Base-by-base conservation (phyloP, 2,797 vertebrate genomes). In the Peromyscus attwateri region DNA sequence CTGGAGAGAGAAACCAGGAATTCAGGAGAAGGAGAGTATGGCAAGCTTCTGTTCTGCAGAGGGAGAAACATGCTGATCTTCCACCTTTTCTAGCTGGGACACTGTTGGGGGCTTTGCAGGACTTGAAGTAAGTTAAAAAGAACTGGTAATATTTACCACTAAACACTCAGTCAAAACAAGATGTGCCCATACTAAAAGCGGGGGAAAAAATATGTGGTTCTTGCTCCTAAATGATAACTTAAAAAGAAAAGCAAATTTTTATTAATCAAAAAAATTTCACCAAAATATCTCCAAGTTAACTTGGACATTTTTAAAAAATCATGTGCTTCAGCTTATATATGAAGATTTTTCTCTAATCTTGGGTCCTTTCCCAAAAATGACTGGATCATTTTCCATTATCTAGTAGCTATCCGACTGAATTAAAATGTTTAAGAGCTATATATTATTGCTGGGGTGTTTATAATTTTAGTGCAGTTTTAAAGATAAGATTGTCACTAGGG, bases 161-260 rank as follows among this genome's bases (percentile, higher is more conserved):
- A n/a, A 37, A 29, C n/a, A 85, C 49, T 94, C 92, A 46, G n/a
- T 93, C 10, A 62, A 94, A 96, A 96, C 70, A 7, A 92, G 91
- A 84, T 52, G 12, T n/a, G 6, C 23, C 3, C 21, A 90, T 29
- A 43, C 64, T 80, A n/a, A 75, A 13, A n/a, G n/a, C n/a, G n/a
- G 55, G 83, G 31, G 14, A 92, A 92, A 81, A 46, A 25, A 76
- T 75, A 31, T 71, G 6, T 76, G 31, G 57, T 40, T 70, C 89
- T 17, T 60, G 29, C 6, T 7, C 14, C 25, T 79, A 81, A 97
- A 84, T 34, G 40, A 25, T 79, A 91, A 60, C 19, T 19, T 91
- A 31, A 95, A 96, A 95, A 55, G 11, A 43, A 31, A 17, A 83
- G 14, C 10, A 2, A 23, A 10, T 31, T 55, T 66, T 83, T 79